phyloP scores from a whole-genome alignment of 2,113 vertebrate species.

The Entomyzon cyanotis region DNA sequence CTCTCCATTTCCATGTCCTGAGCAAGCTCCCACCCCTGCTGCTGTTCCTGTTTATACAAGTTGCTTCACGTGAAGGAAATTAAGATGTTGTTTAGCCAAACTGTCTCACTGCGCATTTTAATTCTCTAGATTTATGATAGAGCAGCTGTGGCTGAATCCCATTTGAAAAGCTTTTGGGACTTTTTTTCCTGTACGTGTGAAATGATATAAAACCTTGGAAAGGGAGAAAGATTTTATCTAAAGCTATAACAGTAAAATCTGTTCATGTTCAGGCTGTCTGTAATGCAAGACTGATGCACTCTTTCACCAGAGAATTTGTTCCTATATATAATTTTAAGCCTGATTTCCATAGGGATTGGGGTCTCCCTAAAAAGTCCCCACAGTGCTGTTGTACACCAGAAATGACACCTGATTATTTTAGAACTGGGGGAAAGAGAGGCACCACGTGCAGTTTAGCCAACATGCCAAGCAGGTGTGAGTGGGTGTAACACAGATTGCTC shows the following conservation, averaged over 20 bases:
- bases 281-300: neutral
- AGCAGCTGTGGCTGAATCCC: constrained; percentile 50
- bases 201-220: constrained; percentile 38
- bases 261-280: neutral
- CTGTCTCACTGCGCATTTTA: constrained; percentile 17
- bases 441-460: neutral
- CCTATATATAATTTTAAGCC: neutral
- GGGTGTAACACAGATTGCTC: neutral
- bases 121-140: constrained; percentile 8
- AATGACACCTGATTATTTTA: neutral
- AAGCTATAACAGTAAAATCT: neutral
- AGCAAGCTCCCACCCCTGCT: neutral
- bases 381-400: neutral
- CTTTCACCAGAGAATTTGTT: neutral
- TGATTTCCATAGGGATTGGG: neutral
- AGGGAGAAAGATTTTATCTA: neutral
- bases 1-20: neutral
- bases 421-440: neutral
- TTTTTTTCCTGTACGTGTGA: constrained; percentile 16
- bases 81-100: constrained; percentile 27
- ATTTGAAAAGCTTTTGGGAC: constrained; percentile 19
- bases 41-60: constrained; percentile 16
- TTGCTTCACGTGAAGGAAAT: constrained; percentile 47
- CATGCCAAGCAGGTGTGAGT: neutral
- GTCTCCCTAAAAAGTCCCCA: neutral